Conservation (phyloP, 2,113 vertebrate genomes). For the Ceyx margarethae region DNA sequence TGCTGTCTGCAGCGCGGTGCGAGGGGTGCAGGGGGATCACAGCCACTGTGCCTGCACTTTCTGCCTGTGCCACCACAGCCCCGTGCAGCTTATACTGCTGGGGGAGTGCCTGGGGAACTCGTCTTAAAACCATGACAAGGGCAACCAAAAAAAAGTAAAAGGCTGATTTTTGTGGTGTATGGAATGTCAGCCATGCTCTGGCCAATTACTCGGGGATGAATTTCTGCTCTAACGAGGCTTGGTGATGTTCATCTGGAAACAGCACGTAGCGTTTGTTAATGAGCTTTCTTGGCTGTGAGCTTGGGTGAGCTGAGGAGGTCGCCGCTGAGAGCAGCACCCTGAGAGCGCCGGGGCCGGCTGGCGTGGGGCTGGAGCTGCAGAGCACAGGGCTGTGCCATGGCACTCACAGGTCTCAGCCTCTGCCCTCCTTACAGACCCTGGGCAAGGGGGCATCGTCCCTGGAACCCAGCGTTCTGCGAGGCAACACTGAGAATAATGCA, state of each 20-base stretch:
- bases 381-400: not conserved
- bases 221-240: not conserved
- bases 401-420: not conserved
- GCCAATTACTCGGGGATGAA: not conserved
- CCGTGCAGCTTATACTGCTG: not conserved
- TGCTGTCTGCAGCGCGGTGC: not conserved
- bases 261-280: not conserved
- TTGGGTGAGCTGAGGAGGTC: not conserved
- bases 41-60: not conserved
- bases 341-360: not conserved
- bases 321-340: not conserved
- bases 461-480: not conserved
- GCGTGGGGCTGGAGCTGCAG: not conserved
- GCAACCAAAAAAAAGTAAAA: not conserved
- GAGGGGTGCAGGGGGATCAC: not conserved
- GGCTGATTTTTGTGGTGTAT: not conserved
- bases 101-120: not conserved
- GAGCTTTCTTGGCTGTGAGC: not conserved
- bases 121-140: not conserved
- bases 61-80: not conserved
- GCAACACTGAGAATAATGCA: not conserved
- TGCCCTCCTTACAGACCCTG: not conserved
- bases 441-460: not conserved
- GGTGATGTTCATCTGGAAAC: not conserved
- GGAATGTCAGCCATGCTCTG: not conserved